phyloP scores from a whole-genome alignment of 2,797 vertebrate genomes.

The Urocyon cinereoargenteus region DNA sequence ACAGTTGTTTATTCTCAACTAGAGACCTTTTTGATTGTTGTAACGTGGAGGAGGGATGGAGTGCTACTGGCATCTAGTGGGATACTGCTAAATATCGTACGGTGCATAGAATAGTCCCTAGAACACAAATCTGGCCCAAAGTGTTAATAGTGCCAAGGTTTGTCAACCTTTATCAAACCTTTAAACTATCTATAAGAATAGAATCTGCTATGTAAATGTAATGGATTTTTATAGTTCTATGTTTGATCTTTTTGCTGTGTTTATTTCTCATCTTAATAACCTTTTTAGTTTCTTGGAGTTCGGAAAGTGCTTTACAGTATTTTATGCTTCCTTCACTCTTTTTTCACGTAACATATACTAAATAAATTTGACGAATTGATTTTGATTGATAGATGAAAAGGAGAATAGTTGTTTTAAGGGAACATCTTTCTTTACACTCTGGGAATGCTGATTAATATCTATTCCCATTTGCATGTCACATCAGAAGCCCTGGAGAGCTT shows the following conservation, averaged over 20 bases:
- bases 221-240: neutral
- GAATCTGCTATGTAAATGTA: neutral
- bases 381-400: neutral
- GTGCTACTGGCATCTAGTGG: neutral
- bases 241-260: constrained; percentile 9
- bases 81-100: neutral
- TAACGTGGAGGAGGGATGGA: neutral
- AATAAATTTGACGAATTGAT: neutral
- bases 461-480: neutral
- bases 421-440: neutral
- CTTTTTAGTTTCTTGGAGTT: constrained; percentile 34
- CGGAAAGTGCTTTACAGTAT: neutral
- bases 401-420: constrained; percentile 28
- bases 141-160: neutral
- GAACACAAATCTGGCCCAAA: neutral
- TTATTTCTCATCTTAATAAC: neutral
- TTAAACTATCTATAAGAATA: neutral
- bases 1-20: neutral
- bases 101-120: neutral
- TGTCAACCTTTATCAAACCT: neutral
- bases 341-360: neutral
- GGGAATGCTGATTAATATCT: neutral
- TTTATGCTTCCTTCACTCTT: constrained; percentile 9
- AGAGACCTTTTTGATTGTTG: neutral
- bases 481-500: neutral